phyloP scores from a whole-genome alignment of 2,888 invertebrate species.

The Caenorhabditis panamensis region DNA sequence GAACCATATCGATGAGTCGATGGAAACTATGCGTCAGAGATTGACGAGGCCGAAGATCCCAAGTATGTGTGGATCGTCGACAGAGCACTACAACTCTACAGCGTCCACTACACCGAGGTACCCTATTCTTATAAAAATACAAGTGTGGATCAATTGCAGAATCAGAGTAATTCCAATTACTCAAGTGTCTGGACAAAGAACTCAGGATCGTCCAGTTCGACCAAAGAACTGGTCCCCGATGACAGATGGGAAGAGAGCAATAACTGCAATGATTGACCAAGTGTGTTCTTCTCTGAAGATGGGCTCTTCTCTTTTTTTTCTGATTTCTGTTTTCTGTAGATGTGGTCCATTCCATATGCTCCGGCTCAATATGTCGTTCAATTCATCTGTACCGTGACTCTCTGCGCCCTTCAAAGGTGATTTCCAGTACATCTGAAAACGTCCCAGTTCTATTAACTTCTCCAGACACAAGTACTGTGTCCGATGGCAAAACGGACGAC shows the following conservation, averaged over 20 bases:
- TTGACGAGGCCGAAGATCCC: slow-evolving; percentile 17
- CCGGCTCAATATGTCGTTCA: slow-evolving; percentile 54
- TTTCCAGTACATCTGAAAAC: too few species aligned
- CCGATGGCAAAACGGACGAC: slow-evolving; percentile 51
- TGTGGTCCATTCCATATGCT: slow-evolving; percentile 57
- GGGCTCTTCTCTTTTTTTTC: background rate
- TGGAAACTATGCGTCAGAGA: slow-evolving; percentile 32
- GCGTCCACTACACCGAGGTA: slow-evolving; percentile 18
- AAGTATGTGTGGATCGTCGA: slow-evolving; percentile 1
- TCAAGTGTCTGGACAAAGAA: slow-evolving; percentile 5
- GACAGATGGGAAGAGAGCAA: slow-evolving; percentile 51
- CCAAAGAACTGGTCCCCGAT: slow-evolving; percentile 51
- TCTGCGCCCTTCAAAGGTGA: slow-evolving; percentile 30
- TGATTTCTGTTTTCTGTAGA: slow-evolving; percentile 12
- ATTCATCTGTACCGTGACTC: slow-evolving; percentile 50
- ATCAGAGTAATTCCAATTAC: slow-evolving; percentile 20
- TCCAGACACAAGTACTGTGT: slow-evolving; percentile 60
- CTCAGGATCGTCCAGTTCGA: slow-evolving; percentile 29
- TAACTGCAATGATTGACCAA: slow-evolving; percentile 48
- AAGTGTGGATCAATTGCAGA: slow-evolving; percentile 2
- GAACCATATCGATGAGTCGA: slow-evolving; percentile 22
- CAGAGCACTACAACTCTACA: slow-evolving; percentile 3
- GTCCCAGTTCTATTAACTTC: background rate
- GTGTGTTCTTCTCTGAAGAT: slow-evolving; percentile 5
- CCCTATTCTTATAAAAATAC: too few species aligned